These are phyloP conservation scores for Chironomus riparius DNA, from an alignment of 2,888 invertebrate genomes.

Conservation along the genomic window DNA sequence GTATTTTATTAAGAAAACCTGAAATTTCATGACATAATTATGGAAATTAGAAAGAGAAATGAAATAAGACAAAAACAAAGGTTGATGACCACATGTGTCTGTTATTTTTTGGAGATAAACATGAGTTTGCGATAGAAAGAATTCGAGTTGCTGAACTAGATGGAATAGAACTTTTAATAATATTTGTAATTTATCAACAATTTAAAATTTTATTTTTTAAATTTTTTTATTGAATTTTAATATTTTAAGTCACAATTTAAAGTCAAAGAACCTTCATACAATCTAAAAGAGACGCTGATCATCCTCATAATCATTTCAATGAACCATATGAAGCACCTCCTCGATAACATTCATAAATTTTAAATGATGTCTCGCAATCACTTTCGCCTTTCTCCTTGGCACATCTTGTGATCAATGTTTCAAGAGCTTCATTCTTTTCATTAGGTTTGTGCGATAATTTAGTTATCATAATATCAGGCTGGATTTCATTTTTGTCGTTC, in stretches of 20 bases:
- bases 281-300: not conserved
- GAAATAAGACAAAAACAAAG: not conserved
- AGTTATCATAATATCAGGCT: not conserved
- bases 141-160: no score
- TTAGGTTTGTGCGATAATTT: not conserved
- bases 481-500: not conserved
- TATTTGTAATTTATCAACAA: no score
- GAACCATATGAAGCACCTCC: not conserved
- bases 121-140: no score
- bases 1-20: not conserved
- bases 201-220: no score
- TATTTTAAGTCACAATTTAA: no score
- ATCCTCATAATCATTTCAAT: not conserved
- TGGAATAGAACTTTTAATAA: no score
- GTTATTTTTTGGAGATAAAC: not conserved
- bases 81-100: not conserved
- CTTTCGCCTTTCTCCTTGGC: not conserved
- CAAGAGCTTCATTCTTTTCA: not conserved
- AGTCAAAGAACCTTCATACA: no score
- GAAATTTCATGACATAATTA: not conserved
- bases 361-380: not conserved
- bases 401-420: not conserved
- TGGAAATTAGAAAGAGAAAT: not conserved
- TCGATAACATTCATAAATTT: slow-evolving; percentile 10
- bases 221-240: no score